Percentiles rank a stretch among this genome's conserved stretches.
Conservation (phyloP, 2,888 invertebrate species). For the Chymomyza fuscimana region DNA sequence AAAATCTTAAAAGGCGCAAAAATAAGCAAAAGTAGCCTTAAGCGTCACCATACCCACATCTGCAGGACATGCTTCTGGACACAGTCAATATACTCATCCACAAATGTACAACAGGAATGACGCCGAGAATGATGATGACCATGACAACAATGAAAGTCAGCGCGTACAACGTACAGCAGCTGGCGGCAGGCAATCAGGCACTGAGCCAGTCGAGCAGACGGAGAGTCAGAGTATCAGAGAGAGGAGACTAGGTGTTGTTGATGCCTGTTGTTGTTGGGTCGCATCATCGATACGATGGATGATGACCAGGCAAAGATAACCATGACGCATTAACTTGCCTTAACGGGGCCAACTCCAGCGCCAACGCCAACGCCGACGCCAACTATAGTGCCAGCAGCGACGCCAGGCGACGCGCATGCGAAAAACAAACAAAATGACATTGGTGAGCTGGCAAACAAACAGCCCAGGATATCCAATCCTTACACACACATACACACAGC, state of each 20-base stretch:
- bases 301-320: slow-evolving; percentile 64
- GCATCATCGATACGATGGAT: slow-evolving; percentile 21
- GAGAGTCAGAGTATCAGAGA: not conserved
- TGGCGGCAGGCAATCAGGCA: slow-evolving; percentile 31
- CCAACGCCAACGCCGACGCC: slow-evolving; percentile 2
- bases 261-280: slow-evolving; percentile 41
- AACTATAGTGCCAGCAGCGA: not conserved
- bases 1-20: too few species aligned
- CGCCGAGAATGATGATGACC: not conserved
- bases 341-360: slow-evolving; percentile 50
- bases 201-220: slow-evolving; percentile 1
- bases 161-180: not conserved
- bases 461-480: slow-evolving; percentile 35
- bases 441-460: slow-evolving; percentile 52
- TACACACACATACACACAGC: slow-evolving; percentile 24
- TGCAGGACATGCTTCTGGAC: not conserved
- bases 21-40: too few species aligned
- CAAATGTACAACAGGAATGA: not conserved
- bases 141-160: slow-evolving; percentile 1
- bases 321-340: slow-evolving; percentile 67
- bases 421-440: slow-evolving; percentile 68
- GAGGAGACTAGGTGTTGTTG: not conserved
- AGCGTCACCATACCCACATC: too few species aligned
- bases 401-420: slow-evolving; percentile 35
- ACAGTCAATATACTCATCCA: slow-evolving; percentile 23